Evolutionary conservation across 2,113 vertebrate genomes (phyloP).

Genomic region (Grus americana): DNA sequence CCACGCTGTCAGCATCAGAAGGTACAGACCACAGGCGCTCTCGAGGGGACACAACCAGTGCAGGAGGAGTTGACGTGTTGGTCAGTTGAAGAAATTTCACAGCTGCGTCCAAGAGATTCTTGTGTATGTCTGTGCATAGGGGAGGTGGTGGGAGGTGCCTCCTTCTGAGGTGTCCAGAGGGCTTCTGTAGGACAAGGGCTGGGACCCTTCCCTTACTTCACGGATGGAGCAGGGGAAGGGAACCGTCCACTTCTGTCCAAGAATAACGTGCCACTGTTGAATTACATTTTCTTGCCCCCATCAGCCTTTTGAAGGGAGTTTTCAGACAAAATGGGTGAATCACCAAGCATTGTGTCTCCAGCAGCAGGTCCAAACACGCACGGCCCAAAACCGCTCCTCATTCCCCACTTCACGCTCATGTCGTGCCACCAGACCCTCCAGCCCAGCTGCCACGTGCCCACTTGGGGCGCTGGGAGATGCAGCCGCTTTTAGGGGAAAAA

Average conservation of each 20-base stretch:
- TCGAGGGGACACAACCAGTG: accelerated
- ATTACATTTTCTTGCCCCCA: background rate
- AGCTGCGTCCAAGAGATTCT: background rate
- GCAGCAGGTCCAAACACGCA: background rate
- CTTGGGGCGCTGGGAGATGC: background rate
- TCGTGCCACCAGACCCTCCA: background rate
- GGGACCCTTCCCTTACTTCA: background rate
- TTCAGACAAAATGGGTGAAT: background rate
- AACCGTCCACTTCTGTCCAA: accelerated
- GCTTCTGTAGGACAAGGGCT: background rate
- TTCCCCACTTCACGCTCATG: background rate
- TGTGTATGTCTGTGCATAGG: background rate
- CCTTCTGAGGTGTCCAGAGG: background rate
- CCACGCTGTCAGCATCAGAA: accelerated
- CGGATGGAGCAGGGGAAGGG: background rate
- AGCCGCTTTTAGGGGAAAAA: background rate
- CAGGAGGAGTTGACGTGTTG: background rate
- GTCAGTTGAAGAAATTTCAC: background rate
- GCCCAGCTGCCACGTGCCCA: background rate
- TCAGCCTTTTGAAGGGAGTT: background rate
- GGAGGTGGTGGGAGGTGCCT: background rate
- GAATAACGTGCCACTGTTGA: background rate
- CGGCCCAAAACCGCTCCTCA: background rate
- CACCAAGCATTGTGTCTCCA: background rate
- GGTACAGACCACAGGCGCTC: background rate